Evolutionary conservation across 53 echinoderm and acorn worm genomes (phyloP).

Genomic region (Actinopyga echinites): DNA sequence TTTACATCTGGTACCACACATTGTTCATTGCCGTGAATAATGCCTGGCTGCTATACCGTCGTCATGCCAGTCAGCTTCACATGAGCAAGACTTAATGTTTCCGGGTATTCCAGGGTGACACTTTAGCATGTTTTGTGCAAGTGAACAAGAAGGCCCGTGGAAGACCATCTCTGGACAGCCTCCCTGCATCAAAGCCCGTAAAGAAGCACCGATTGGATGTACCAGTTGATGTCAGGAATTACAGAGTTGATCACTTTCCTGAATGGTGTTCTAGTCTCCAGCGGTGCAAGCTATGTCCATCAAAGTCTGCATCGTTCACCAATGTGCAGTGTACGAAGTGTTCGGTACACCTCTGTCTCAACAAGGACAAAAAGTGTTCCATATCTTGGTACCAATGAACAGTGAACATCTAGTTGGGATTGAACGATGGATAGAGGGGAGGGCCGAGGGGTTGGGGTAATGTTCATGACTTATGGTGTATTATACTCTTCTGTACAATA

Average conservation of each 20-base stretch:
- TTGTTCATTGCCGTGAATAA: conserved; percentile 49
- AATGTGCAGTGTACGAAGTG: conserved; percentile 26
- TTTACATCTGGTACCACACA: conserved; percentile 52
- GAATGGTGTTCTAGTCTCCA: conserved; percentile 28
- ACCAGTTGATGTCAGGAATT: conserved; percentile 33
- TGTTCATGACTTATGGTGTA: no score
- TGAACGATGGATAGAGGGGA: no score
- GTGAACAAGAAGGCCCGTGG: conserved; percentile 22
- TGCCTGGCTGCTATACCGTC: conserved; percentile 54
- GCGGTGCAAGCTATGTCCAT: conserved; percentile 34
- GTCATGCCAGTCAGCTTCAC: conserved; percentile 18
- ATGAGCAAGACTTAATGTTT: background rate
- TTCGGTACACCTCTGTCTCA: conserved; percentile 36
- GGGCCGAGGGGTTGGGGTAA: no score
- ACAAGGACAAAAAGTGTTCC: conserved; percentile 42
- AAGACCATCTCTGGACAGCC: conserved; percentile 24
- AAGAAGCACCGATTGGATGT: background rate
- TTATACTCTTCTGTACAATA: no score
- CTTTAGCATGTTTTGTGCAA: background rate
- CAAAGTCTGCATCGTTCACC: background rate
- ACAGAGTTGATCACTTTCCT: conserved; percentile 46
- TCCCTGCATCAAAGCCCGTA: background rate
- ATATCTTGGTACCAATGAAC: background rate
- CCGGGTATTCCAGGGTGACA: conserved; percentile 28
- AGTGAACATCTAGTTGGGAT: no score